Evolutionary conservation across 2,797 vertebrate genomes (phyloP).

Genomic region (Columba guinea): DNA sequence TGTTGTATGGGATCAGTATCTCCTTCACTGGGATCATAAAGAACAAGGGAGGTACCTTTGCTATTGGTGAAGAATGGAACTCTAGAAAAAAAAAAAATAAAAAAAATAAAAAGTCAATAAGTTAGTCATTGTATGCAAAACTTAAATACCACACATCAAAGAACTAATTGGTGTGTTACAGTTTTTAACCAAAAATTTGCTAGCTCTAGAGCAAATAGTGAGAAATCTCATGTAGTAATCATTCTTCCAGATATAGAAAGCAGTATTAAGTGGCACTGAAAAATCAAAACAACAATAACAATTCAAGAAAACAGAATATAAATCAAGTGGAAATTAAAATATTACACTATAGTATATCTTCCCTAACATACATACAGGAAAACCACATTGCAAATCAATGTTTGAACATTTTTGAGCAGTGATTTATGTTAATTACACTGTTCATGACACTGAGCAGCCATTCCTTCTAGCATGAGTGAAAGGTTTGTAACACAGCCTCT

Average conservation of each 20-base stretch:
- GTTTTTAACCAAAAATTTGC: neutral
- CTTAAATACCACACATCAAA: neutral
- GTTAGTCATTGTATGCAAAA: neutral
- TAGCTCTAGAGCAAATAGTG: neutral
- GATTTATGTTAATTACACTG: neutral
- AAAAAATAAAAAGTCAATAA: neutral
- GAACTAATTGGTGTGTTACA: neutral
- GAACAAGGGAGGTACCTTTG: neutral
- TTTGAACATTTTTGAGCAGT: neutral
- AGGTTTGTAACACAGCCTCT: neutral
- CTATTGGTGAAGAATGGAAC: neutral
- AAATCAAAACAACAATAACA: neutral
- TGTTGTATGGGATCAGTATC: neutral
- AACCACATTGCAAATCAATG: neutral
- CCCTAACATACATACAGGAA: neutral
- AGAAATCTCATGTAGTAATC: neutral
- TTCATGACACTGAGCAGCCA: neutral
- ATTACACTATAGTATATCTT: neutral
- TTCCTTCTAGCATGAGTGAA: neutral
- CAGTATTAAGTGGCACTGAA: neutral
- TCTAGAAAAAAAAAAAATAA: neutral
- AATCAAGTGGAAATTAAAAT: neutral
- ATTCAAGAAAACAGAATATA: neutral
- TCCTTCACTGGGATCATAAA: neutral
- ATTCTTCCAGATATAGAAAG: neutral